Percentiles rank a stretch among this genome's conserved stretches.
Evolutionary conservation across 92 coral and sea anemone species (phyloP).

Genomic region (Palythoa grandiflora): DNA sequence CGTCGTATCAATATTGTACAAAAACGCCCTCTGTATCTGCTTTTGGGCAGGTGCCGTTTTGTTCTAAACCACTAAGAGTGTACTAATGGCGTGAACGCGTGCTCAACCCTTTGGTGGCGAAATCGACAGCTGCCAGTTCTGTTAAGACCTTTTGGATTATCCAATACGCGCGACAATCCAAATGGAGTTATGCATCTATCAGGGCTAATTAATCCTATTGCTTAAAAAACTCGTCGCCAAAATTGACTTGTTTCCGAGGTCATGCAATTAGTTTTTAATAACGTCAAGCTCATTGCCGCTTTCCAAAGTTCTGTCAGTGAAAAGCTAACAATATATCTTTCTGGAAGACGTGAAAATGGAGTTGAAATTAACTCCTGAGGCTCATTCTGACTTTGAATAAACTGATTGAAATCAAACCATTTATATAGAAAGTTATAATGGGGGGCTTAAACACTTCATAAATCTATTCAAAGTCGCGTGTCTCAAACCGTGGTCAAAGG

Average conservation of each 20-base stretch:
- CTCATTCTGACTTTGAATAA: not conserved
- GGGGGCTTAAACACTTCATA: not conserved
- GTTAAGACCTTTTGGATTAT: not conserved
- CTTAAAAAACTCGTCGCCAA: not conserved
- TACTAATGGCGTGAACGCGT: not conserved
- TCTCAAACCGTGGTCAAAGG: not conserved
- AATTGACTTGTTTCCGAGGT: not conserved
- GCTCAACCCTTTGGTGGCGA: not conserved
- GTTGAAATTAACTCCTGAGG: not conserved
- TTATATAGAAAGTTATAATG: not conserved
- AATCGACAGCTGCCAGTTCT: constrained; percentile 26
- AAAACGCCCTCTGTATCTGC: constrained; percentile 6
- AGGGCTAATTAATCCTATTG: not conserved
- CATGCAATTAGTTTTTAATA: not conserved
- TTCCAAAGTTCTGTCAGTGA: not conserved
- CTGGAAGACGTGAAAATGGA: constrained; percentile 3
- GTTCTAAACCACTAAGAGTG: not conserved
- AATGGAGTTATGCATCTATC: not conserved
- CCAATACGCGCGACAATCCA: not conserved
- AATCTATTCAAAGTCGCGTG: constrained; percentile 21
- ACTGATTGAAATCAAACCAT: not conserved
- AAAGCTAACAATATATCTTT: not conserved
- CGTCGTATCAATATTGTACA: not conserved
- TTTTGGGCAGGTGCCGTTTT: constrained; percentile 36
- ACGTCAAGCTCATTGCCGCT: not conserved